Base-by-base conservation (phyloP, 1,140 invertebrate genomes). In the Eurosta solidaginis region DNA sequence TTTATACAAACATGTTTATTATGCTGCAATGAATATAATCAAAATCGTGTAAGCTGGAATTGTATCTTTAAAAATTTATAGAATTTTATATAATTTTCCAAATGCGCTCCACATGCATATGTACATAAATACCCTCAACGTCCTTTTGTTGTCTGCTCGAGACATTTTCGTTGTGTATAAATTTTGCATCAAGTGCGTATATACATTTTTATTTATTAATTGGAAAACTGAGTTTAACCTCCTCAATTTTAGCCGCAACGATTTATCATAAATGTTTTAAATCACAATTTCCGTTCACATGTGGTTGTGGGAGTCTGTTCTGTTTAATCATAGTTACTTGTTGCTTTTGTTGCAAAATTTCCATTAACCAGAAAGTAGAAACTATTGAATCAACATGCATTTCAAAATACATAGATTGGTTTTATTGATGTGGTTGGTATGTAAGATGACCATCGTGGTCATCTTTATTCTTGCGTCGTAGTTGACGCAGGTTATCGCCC, bases 231-330 rank as follows among this genome's bases (percentile, higher is more conserved):
- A 29, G 2, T 40, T 68, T 40, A n/a, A 68, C 59, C 59, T 40
- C 59, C 59, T 40, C 17, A 68, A n/a, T 7, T 68, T 40, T 68
- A 33, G 59, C 59, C 59, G 29, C 59, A 68, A 40, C 59, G 33
- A 68, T 68, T 68, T 68, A 68, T 68, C 59, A 68, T 68, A 68
- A 68, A 68, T 68, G 59, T 36, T 68, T 68, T 68, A 68, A 68
- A 68, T 68, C 59, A 68, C 59, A 68, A 68, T 68, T 68, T 68
- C 59, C 33, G 59, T 33, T 68, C 59, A 40, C 59, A 68, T 22
- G 33, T 40, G 59, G 59, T 40, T 22, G 59, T 36, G 33, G n/a
- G 17, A 29, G 33, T n/a, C 2, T 20, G n/a, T 68, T 6, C 5
- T 14, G 36, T 52, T 52, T 52, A 22, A 9, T n/a, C n/a, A n/a